A percentile compares a stretch with the other conserved stretches of the same genome.
These are phyloP conservation scores for Tachystola acroxantha DNA, from an alignment of 2,888 invertebrate species.

Conservation along the genomic window DNA sequence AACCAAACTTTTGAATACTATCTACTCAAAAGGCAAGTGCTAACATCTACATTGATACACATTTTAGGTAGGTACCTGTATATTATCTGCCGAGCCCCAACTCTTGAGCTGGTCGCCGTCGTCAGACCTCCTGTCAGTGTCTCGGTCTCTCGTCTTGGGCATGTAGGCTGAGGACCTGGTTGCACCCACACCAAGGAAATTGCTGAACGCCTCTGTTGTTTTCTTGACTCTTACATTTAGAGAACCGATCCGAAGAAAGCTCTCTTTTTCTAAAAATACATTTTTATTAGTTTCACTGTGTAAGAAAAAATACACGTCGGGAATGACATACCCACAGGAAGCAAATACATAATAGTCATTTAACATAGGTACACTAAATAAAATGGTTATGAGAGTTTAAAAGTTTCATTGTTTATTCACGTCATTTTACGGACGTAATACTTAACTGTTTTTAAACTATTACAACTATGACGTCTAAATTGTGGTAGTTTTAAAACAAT, in stretches of 20 bases:
- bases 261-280: slow-evolving; percentile 87
- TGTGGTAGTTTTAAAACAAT: no score
- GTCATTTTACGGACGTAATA: no score
- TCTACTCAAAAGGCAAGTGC: no score
- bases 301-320: no score
- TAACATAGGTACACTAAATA: no score
- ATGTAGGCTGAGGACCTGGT: slow-evolving; percentile 70
- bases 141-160: slow-evolving; percentile 51
- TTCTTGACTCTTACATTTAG: slow-evolving; percentile 94
- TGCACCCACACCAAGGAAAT: slow-evolving; percentile 89
- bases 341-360: no score
- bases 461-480: no score
- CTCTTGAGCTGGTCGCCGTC: slow-evolving; percentile 85
- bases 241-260: slow-evolving; percentile 94
- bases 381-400: no score
- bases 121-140: slow-evolving; percentile 46
- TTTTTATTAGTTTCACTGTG: neutral
- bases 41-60: neutral
- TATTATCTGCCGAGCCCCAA: slow-evolving; percentile 94
- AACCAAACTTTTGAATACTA: no score
- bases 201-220: slow-evolving; percentile 94
- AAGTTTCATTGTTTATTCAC: no score
- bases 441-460: no score
- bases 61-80: slow-evolving; percentile 71
- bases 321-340: no score